Evolutionary conservation across 2,113 vertebrate genomes (phyloP).

Genomic region (Natator depressus): DNA sequence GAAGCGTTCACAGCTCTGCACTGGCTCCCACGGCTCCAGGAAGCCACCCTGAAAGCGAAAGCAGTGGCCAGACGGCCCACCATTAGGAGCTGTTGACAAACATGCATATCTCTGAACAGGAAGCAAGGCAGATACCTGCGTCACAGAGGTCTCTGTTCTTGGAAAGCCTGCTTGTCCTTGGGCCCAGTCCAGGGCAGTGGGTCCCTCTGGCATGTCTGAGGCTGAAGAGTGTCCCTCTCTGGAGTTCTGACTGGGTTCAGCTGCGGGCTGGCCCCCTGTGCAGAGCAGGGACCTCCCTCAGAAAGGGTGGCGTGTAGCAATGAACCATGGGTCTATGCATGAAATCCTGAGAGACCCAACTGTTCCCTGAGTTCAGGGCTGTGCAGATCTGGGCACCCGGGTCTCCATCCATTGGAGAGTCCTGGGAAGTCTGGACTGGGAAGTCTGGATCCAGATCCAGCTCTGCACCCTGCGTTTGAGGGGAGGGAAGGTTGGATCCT

Average conservation of each 20-base stretch:
- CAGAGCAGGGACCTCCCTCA: neutral
- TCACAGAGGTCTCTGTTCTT: neutral
- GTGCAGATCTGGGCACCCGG: neutral
- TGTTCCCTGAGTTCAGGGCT: neutral
- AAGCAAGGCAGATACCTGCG: neutral
- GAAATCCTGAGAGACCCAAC: neutral
- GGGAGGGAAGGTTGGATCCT: neutral
- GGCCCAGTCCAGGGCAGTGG: too few relatives aligned
- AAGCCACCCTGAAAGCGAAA: slow-evolving; percentile 19
- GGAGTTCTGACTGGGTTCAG: neutral
- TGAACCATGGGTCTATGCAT: too few relatives aligned
- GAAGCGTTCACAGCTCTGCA: neutral
- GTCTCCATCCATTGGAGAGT: neutral
- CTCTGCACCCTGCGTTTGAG: neutral
- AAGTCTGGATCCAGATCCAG: neutral
- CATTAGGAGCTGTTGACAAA: neutral
- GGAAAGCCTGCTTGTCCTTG: neutral
- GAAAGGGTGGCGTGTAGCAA: neutral
- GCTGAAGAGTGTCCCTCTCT: neutral
- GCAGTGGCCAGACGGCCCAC: neutral
- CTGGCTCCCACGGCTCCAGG: neutral
- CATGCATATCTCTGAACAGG: neutral
- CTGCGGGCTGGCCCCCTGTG: neutral
- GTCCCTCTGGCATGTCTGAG: too few relatives aligned
- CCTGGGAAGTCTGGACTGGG: neutral